Evolutionary conservation across 2,113 vertebrate genomes (phyloP).

Genomic region (Marmota flaviventris): DNA sequence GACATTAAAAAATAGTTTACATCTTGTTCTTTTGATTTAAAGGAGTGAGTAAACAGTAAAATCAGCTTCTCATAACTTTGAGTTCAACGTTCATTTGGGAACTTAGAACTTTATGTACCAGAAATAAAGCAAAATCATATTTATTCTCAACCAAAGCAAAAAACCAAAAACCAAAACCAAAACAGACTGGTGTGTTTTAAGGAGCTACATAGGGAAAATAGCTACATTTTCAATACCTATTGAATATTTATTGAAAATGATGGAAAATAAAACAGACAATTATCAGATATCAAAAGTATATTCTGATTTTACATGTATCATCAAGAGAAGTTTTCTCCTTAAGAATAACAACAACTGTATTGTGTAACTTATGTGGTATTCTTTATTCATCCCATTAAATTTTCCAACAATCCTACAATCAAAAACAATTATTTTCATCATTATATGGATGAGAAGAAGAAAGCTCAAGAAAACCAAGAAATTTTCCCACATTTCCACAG

Average conservation of each 20-base stretch:
- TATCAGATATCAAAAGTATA: neutral
- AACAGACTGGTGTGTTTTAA: neutral
- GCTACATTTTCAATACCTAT: too few relatives aligned
- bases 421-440: neutral
- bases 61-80: slow-evolving; percentile 35
- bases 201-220: neutral
- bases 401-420: neutral
- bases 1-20: slow-evolving; percentile 64
- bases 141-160: neutral
- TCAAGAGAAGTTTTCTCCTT: neutral
- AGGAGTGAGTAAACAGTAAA: slow-evolving; percentile 31
- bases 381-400: neutral
- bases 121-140: slow-evolving; percentile 12
- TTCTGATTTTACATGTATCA: neutral
- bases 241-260: neutral
- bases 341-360: neutral
- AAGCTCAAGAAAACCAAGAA: neutral
- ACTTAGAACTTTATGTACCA: slow-evolving; percentile 20
- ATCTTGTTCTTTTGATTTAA: slow-evolving; percentile 70
- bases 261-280: neutral
- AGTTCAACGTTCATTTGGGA: slow-evolving; percentile 13
- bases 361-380: neutral
- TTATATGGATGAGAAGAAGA: neutral
- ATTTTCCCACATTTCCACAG: neutral
- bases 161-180: neutral